Base-by-base conservation (phyloP, 2,888 invertebrate genomes). In the Drosophila helvetica region DNA sequence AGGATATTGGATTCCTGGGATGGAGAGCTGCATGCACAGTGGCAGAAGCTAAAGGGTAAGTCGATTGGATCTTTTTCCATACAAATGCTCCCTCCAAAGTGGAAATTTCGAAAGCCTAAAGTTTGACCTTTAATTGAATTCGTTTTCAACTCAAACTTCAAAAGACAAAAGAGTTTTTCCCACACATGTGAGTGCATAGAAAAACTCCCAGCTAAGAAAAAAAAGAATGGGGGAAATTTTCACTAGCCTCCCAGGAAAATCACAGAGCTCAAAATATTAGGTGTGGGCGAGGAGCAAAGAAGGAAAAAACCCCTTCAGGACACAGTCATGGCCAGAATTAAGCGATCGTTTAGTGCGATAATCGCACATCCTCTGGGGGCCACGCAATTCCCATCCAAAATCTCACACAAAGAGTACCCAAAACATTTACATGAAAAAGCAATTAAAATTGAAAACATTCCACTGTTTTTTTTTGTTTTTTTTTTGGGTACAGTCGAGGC, bases 1-100 rank as follows among this genome's bases (percentile, higher is more conserved):
- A 93, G 93, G 56, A 91, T 94, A 48, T 89, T 94, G 77, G 90
- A 92, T 66, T 79, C 83, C 30, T 91, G 91, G 90, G 91, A 91
- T 63, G 81, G 75, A 50, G 90, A 91, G 50, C 63, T 92, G 19
- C 73, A 87, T 27, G 57, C 76, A 22, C 90, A 91, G 61, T 92
- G 91, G 91, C 90, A 90, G 50, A 90, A 90, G 63, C 73, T 92
- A n/a, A 92, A 92, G 88, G 91, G 92, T 92, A 74, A 82, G 78
- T 56, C 2, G 27, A 27, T 19, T 2, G 5, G 5, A 33, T 43
- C 15, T 25, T 25, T 15, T 25, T 6, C 46, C 46, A 18, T 10
- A 4, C 1, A 25, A 50, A 50, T 7, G 12, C 22, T 17, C 18
- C 9, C 12, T 0, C 19, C 3, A 56, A 48, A 38, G 27, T 18